Base-by-base conservation (phyloP, 1,140 invertebrate species). In the Drosophila melanogaster region DNA sequence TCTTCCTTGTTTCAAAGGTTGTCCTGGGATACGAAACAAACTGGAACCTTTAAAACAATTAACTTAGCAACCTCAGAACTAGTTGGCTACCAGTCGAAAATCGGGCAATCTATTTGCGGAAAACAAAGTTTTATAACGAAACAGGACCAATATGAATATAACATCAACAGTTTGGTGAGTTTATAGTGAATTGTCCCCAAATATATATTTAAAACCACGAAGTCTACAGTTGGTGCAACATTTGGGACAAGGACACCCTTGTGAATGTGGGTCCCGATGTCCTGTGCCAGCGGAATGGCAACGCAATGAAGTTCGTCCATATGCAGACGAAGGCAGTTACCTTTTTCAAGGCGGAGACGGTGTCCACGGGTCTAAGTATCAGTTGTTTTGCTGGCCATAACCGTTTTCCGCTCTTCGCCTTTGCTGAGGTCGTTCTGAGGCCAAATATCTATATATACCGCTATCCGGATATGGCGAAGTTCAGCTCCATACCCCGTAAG, bases 191-290 rank as follows among this genome's bases (percentile, higher is more conserved):
- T 22, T 10, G 24, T 8, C 4, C 1, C 2, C 0, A 3, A 3
- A 0, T 15, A n/a, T 1, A 17, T 12, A 2, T 17, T 17, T 7
- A 15, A 24, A 14, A 14, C 10, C 35, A 14, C 4, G 0, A 11
- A 15, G n/a, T 8, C 1, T 22, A 7, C 14, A 86, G 84, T 53
- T 89, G 84, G 84, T 67, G 57, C 65, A 89, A 84, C 44, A 41
- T 53, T 37, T 89, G 71, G 41, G 60, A 80, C 8, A 15, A 38
- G 24, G 11, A 35, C 6, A 77, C 50, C n/a, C 40, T 84, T 1
- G 6, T 3, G 3, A 90, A 81, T 65, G 85, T 91, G 7, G 90
- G 90, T 1, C 77, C 78, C 19, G 84, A 91, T 73, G 86, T 90
- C 4, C 30, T 91, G 4, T 64, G 65, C 22, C 2, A 80, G 40